Base-by-base conservation (phyloP, 2,113 vertebrate genomes). In the Motacilla tschutschensis region DNA sequence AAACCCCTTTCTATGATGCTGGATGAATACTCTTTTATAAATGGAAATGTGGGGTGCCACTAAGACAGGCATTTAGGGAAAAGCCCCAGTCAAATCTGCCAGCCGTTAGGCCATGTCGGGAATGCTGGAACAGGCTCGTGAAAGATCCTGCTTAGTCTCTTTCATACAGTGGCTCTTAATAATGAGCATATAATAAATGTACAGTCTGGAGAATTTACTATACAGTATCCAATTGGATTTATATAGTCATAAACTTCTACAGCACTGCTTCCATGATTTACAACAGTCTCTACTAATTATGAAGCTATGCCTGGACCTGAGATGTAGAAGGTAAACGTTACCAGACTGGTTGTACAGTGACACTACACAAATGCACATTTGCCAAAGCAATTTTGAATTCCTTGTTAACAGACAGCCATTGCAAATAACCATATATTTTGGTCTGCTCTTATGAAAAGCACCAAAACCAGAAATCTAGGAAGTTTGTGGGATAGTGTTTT, bases 211-310 rank as follows among this genome's bases (percentile, higher is more conserved):
- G 66, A 96, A 94, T 94, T 95, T 94, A 94, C 89, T 92, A 88
- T 95, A 88, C 90, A 91, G 92, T 88, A 93, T 91, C 87, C 92
- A 95, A 84, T 87, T 92, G 92, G 79, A 90, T 96, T 96, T 96
- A 95, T 93, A 94, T 53, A 92, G 91, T 88, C 90, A 97, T 96
- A 97, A 97, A 97, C 69, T 84, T 89, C 87, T 74, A 73, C 94
- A 94, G 84, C 80, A 93, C 91, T 95, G 91, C 78, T 95, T 82
- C 79, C 95, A 73, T 94, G 94, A 96, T 95, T 97, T 96, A 95
- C 88, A 85, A 81, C 53, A 86, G 71, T 70, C 89, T 78, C 48
- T 80, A 75, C 92, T 95, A 92, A 96, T 94, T 95, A 94, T 43
- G 65, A 95, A 95, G 81, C 86, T 77, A 69, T 88, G 86, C 76